Percentiles rank a stretch among this genome's conserved stretches.
Evolutionary conservation across 1,140 invertebrate species (phyloP).

Genomic region (Maconellicoccus hirsutus): DNA sequence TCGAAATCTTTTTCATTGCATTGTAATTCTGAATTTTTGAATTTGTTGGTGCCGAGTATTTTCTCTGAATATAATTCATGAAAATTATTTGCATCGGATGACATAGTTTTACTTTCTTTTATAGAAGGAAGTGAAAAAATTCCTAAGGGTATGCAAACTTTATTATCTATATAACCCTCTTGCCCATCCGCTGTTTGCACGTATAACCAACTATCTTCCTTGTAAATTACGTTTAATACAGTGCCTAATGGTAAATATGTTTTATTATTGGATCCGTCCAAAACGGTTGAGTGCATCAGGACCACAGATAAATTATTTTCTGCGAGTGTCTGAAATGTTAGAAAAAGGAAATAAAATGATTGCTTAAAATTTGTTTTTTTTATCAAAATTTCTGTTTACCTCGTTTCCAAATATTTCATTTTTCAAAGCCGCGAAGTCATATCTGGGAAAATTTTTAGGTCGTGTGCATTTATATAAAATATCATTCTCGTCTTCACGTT

Average conservation of each 20-base stretch:
- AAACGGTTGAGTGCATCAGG: background rate
- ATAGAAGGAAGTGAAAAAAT: conserved; percentile 42
- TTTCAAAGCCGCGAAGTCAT: background rate
- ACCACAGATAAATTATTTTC: background rate
- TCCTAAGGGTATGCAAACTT: conserved; percentile 58
- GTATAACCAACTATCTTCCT: conserved; percentile 69
- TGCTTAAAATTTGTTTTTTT: too few species aligned
- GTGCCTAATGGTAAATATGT: conserved; percentile 54
- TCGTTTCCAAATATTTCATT: background rate
- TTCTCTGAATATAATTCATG: background rate
- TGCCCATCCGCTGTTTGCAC: conserved; percentile 72
- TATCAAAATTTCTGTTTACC: background rate
- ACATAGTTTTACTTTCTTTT: conserved; percentile 36
- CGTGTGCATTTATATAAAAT: background rate
- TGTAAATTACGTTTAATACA: conserved; percentile 72
- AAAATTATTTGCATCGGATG: background rate
- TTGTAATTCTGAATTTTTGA: background rate
- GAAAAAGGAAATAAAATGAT: background rate
- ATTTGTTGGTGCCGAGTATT: background rate
- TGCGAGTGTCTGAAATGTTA: background rate
- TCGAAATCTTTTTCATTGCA: conserved; percentile 5
- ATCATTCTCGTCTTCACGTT: too few species aligned
- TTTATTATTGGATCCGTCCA: background rate
- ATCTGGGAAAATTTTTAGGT: background rate
- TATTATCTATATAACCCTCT: conserved; percentile 47